phyloP scores from a whole-genome alignment of 64 coral and sea anemone genomes.

The Stylophora pistillata region DNA sequence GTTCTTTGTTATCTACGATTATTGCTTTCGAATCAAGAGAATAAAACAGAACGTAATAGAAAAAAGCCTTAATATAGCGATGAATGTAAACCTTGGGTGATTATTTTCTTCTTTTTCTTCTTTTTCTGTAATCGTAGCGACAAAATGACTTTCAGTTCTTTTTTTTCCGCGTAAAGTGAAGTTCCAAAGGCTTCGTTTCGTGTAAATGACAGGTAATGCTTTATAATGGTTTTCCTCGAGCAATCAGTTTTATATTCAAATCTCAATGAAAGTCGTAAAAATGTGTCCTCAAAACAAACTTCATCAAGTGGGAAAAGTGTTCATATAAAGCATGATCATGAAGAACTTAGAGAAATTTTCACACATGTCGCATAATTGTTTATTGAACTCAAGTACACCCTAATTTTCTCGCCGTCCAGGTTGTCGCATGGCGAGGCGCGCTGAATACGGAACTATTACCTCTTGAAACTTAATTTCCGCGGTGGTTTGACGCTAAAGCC shows the following conservation, averaged over 20 bases:
- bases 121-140: neutral
- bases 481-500: neutral
- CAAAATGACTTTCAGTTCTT: neutral
- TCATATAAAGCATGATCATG: neutral
- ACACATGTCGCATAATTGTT: too few species aligned
- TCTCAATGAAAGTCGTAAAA: conserved; percentile 20
- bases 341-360: neutral
- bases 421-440: neutral
- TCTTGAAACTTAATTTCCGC: conserved; percentile 13
- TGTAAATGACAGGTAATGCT: too few species aligned
- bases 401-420: neutral
- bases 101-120: neutral
- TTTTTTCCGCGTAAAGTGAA: neutral
- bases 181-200: neutral
- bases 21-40: neutral
- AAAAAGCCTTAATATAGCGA: neutral
- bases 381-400: neutral
- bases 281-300: conserved; percentile 10
- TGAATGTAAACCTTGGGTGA: neutral
- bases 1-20: neutral
- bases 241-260: neutral
- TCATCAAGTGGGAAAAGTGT: conserved; percentile 9
- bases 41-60: neutral
- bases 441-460: neutral
- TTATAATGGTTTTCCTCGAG: too few species aligned